Evolutionary conservation across 1,140 invertebrate genomes (phyloP).

Genomic region (Drosophila miranda): DNA sequence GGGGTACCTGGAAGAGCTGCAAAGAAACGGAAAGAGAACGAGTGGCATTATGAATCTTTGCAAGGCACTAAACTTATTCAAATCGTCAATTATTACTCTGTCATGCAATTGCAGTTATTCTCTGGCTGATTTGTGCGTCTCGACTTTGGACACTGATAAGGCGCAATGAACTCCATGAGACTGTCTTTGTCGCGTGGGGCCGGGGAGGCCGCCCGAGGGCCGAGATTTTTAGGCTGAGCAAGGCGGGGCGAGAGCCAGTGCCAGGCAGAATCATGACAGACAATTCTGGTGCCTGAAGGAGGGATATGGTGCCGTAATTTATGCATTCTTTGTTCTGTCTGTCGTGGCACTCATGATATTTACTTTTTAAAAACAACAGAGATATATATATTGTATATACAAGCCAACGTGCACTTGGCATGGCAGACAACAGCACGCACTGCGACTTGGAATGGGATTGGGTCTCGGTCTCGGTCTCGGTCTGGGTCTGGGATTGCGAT

Average conservation of each 20-base stretch:
- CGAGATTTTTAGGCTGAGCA: conserved; percentile 49
- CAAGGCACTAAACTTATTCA: conserved; percentile 18
- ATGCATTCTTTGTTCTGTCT: conserved; percentile 73
- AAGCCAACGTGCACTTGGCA: conserved; percentile 44
- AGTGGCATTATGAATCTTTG: conserved; percentile 24
- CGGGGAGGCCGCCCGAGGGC: conserved; percentile 31
- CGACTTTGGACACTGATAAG: conserved; percentile 38
- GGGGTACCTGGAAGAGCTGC: conserved; percentile 31
- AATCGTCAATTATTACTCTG: conserved; percentile 39
- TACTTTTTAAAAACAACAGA: conserved; percentile 52
- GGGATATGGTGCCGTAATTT: conserved; percentile 55
- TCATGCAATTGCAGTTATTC: conserved; percentile 24
- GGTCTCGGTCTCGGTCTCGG: neutral
- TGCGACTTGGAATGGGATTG: conserved; percentile 31
- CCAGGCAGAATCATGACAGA: conserved; percentile 27
- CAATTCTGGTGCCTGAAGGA: conserved; percentile 14
- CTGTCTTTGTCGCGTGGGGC: neutral
- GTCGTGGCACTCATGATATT: conserved; percentile 60
- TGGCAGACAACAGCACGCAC: conserved; percentile 25
- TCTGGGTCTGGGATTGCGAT: conserved; percentile 22
- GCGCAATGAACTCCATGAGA: conserved; percentile 51
- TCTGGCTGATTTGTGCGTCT: conserved; percentile 14
- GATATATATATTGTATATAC: conserved; percentile 28
- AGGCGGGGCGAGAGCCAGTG: neutral
- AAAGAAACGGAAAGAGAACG: conserved; percentile 21